Evolutionary conservation across 64 coral and sea anemone species (phyloP).

Genomic region (Dendronephthya gigantea): DNA sequence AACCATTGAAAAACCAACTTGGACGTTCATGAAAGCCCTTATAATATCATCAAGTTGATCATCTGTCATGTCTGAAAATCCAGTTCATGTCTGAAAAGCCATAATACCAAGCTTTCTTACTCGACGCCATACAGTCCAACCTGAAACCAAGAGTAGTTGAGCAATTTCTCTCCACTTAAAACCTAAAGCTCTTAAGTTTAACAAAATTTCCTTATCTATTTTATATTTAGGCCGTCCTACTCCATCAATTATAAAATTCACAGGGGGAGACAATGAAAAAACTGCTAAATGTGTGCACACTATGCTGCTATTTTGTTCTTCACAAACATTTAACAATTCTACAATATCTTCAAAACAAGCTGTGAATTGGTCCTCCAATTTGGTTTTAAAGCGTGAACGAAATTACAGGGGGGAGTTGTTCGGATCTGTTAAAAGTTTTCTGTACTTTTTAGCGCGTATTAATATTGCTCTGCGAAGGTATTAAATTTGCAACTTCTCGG

Average conservation of each 20-base stretch:
- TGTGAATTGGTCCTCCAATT: conserved; percentile 17
- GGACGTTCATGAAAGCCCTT: neutral
- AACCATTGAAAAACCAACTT: neutral
- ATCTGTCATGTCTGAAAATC: neutral
- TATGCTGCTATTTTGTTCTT: conserved; percentile 19
- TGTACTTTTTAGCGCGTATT: too few relatives aligned
- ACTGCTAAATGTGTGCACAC: neutral
- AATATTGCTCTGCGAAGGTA: too few relatives aligned
- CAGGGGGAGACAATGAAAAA: neutral
- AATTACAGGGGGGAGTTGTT: too few relatives aligned
- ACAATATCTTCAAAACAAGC: conserved; percentile 37
- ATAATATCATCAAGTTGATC: neutral
- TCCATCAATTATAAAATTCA: neutral
- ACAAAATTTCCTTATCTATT: neutral
- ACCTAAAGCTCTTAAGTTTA: neutral
- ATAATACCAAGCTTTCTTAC: neutral
- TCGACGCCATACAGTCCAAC: neutral
- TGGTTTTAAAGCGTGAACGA: too few relatives aligned
- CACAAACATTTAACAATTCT: conserved; percentile 37
- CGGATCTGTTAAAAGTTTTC: too few relatives aligned
- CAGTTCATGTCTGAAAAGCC: neutral
- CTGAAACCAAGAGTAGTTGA: neutral
- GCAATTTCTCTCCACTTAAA: conserved; percentile 5
- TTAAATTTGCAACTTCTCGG: neutral
- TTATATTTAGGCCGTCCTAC: neutral